Evolutionary conservation across 2,113 vertebrate species (phyloP).

Genomic region (Sitta europaea): DNA sequence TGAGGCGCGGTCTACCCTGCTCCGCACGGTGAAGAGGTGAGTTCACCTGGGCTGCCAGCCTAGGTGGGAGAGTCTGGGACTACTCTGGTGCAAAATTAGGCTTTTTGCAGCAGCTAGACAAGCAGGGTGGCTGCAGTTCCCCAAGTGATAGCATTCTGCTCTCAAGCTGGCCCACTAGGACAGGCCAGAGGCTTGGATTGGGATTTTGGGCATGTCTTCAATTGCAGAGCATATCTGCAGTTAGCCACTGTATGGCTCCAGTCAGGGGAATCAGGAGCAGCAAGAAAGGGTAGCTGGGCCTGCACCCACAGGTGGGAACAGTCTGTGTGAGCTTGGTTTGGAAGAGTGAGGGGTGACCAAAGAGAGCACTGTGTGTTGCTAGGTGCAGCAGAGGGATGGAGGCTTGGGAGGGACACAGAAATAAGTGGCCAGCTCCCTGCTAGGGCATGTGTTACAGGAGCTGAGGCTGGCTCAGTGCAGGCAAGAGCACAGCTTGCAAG

Average conservation of each 20-base stretch:
- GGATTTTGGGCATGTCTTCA: background rate
- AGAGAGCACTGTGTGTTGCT: background rate
- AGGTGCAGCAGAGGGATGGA: background rate
- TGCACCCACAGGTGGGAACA: background rate
- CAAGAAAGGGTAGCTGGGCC: background rate
- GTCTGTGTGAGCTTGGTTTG: background rate
- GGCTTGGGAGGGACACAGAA: background rate
- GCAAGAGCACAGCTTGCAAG: background rate
- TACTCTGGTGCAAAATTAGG: background rate
- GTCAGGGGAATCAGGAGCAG: rapidly evolving
- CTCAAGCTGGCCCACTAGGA: background rate
- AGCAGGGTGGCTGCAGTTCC: background rate
- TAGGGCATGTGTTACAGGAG: background rate
- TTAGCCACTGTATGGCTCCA: background rate
- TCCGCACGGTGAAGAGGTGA: conserved; percentile 93
- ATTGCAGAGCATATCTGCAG: background rate
- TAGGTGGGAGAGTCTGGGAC: background rate
- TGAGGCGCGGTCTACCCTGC: conserved; percentile 91
- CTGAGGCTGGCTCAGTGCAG: background rate
- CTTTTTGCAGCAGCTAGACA: background rate
- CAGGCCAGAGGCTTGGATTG: background rate
- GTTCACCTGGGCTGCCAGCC: background rate
- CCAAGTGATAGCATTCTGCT: background rate
- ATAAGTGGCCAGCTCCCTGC: background rate
- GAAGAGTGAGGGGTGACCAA: background rate